Evolutionary conservation across 2,797 vertebrate genomes (phyloP).

Genomic region (Periophthalmus magnuspinnatus): DNA sequence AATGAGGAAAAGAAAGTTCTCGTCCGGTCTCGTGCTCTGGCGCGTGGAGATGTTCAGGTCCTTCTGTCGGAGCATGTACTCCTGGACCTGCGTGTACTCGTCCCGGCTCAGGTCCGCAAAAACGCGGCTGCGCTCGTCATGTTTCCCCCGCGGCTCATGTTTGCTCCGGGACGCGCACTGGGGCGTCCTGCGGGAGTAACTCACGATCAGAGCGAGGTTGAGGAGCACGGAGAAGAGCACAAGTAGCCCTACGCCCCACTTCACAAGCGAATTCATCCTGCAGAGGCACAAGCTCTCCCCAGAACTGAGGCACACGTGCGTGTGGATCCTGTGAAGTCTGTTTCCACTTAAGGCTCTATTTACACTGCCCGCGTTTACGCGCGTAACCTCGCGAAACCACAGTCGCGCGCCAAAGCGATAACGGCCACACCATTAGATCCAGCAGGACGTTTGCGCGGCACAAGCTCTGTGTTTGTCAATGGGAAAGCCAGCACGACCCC

Average conservation of each 20-base stretch:
- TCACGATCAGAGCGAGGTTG: conserved; percentile 56
- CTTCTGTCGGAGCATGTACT: conserved; percentile 75
- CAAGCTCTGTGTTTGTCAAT: no score
- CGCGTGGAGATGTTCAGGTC: conserved; percentile 73
- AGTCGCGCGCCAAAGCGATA: no score
- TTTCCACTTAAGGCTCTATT: no score
- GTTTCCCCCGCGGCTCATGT: conserved; percentile 34
- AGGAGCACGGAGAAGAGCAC: conserved; percentile 57
- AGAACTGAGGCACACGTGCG: no score
- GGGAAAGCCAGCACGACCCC: no score
- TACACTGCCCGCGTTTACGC: no score
- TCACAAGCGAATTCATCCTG: conserved; percentile 57
- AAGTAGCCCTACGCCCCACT: conserved; percentile 52
- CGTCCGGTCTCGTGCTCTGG: conserved; percentile 65
- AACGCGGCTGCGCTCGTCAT: conserved; percentile 69
- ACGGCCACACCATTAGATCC: no score
- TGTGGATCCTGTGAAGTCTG: no score
- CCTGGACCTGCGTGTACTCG: background rate
- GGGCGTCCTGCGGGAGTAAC: conserved; percentile 36
- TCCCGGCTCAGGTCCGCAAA: conserved; percentile 79
- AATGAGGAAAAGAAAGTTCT: conserved; percentile 84
- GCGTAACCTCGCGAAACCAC: no score
- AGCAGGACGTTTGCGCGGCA: no score
- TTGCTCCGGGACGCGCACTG: conserved; percentile 39
- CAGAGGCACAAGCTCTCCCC: background rate